Conservation (phyloP, 2,113 vertebrate species). For the Saccopteryx bilineata region DNA sequence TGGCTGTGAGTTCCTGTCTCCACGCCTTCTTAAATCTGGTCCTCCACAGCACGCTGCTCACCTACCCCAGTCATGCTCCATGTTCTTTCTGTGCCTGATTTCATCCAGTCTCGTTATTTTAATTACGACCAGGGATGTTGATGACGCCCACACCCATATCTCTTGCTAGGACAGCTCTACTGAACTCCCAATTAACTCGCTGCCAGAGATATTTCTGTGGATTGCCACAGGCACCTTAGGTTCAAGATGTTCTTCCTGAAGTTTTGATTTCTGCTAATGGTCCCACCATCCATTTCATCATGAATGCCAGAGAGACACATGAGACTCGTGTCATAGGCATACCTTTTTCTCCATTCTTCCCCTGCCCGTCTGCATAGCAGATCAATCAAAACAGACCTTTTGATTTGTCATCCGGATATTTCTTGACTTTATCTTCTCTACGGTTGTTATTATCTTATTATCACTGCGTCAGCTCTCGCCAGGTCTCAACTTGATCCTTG, state of each 20-base stretch:
- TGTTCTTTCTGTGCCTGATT: not conserved
- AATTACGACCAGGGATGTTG: conserved; percentile 52
- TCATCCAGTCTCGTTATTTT: conserved; percentile 56
- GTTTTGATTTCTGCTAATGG: conserved; percentile 54
- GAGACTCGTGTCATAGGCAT: not conserved
- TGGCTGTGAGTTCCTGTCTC: not conserved
- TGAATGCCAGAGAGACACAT: conserved; percentile 6
- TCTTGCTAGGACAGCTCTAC: conserved; percentile 3
- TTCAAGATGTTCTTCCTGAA: not conserved
- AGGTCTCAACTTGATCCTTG: not conserved
- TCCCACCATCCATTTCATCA: conserved; percentile 1
- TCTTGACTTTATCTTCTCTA: not conserved
- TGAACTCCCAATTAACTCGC: conserved; percentile 59
- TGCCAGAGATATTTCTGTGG: not conserved
- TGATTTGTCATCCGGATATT: not conserved
- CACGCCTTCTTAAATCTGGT: not conserved
- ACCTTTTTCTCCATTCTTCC: not conserved
- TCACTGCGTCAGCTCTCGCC: not conserved
- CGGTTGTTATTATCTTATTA: not conserved
- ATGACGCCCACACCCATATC: not conserved
- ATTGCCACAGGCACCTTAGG: not conserved
- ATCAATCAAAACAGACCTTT: not conserved
- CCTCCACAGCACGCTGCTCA: not conserved
- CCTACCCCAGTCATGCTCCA: not conserved
- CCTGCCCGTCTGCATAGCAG: not conserved